Percentiles rank a stretch among this genome's conserved stretches.
Evolutionary conservation across 2,888 invertebrate genomes (phyloP).

Genomic region (Ceraclea dissimilis): DNA sequence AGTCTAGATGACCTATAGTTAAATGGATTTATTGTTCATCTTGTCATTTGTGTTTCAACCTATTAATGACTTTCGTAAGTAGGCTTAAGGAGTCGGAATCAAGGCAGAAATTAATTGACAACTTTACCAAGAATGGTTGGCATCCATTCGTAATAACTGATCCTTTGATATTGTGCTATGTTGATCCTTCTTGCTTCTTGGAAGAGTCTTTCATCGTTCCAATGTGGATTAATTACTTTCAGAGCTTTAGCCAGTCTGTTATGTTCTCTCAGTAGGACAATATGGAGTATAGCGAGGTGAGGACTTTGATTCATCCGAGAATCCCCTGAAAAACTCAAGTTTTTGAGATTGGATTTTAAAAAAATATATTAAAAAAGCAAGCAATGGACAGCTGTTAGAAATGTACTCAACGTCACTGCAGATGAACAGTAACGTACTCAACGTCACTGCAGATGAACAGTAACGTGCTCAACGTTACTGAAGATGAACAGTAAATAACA

Average conservation of each 20-base stretch:
- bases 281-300: constrained; percentile 42
- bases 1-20: too few species aligned
- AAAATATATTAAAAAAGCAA: too few species aligned
- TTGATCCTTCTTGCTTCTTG: constrained; percentile 45
- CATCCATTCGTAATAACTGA: constrained; percentile 48
- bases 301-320: constrained; percentile 42
- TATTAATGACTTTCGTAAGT: too few species aligned
- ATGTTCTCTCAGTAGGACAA: constrained; percentile 43
- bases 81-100: too few species aligned
- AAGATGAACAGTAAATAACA: too few species aligned
- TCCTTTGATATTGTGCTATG: constrained; percentile 44
- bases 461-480: neutral
- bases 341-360: too few species aligned
- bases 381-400: too few species aligned
- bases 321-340: constrained; percentile 31
- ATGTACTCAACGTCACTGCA: too few species aligned
- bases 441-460: too few species aligned
- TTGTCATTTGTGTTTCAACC: too few species aligned
- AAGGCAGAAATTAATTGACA: neutral
- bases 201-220: constrained; percentile 44
- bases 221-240: constrained; percentile 43
- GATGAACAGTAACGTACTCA: too few species aligned
- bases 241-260: constrained; percentile 41
- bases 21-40: too few species aligned
- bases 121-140: constrained; percentile 39